Evolutionary conservation across 2,797 vertebrate species (phyloP), one percentile per base, ranked within the genome.

Genomic region (Acipenser oxyrinchus): DNA sequence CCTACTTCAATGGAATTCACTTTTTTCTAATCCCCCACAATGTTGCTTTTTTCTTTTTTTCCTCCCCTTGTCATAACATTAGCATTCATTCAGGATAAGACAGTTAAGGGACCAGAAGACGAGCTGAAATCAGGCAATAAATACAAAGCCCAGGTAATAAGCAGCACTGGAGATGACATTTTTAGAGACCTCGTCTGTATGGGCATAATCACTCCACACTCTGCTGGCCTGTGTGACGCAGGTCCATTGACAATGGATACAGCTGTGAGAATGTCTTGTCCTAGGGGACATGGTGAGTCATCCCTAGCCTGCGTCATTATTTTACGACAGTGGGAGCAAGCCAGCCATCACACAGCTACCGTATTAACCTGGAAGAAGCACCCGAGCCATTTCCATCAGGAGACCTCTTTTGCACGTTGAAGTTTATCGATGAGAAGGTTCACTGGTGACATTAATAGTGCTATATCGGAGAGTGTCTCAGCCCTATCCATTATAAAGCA

Each of bases 241-340:
- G 65, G 62, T 69, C 60, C 49, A 66, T 15, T 65, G 61, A 71
- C 66, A 68, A 69, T 69, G 68, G 68, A 58, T 37, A 59, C 66
- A 71, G 23, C 57, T 51, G 68, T 57, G 65, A 66, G 70, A 69
- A 77, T 68, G 68, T 72, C 73, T 75, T 49, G 49, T 77, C 76
- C 72, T 74, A 51, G 23, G 69, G 70, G 73, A 72, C 66, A 65
- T 18, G 70, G 50, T 82, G 81, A 81, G 72, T 81, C 79, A 82
- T 73, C 66, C 13, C 37, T 58, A 15, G 62, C 67, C 63, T 72
- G 66, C 73, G 71, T 76, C 73, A 75, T 69, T 68, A 62, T 49
- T 49, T 64, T 13, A 60, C 67, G 51, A 53, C 51, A 55, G 57
- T 63, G 37, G 37, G 37, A 37, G 37, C 37, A 4, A 11, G 58